Evolutionary conservation across 2,888 invertebrate species (phyloP).

Genomic region (Lasioglossum figueresi): DNA sequence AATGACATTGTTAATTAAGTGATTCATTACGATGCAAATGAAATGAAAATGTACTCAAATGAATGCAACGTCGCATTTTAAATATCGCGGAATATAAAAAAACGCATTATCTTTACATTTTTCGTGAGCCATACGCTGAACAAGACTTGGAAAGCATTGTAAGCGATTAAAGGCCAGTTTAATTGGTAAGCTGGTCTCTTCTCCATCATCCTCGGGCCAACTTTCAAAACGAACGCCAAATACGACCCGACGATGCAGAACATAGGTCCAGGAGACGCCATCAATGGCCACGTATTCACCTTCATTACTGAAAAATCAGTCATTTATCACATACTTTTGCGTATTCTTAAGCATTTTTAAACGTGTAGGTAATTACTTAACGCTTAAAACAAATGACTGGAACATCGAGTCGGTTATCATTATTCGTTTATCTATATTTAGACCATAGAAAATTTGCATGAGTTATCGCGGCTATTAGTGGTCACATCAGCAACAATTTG

Average conservation of each 20-base stretch:
- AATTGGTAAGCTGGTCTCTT: constrained; percentile 90
- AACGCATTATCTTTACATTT: constrained; percentile 79
- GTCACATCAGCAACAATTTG: background rate
- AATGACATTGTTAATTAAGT: background rate
- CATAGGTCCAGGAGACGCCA: constrained; percentile 91
- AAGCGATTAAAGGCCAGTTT: constrained; percentile 89
- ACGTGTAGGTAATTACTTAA: background rate
- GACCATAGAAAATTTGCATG: background rate
- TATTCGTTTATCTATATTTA: background rate
- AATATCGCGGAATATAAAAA: background rate
- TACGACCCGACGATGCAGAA: constrained; percentile 88
- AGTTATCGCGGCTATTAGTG: background rate
- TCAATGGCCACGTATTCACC: constrained; percentile 91
- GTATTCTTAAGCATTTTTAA: background rate
- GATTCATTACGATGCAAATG: background rate
- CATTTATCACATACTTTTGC: background rate
- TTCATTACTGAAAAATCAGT: constrained; percentile 86
- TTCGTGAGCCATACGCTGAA: constrained; percentile 91
- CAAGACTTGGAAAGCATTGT: constrained; percentile 95
- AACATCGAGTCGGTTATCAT: background rate
- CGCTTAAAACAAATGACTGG: background rate
- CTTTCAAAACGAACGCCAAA: constrained; percentile 90
- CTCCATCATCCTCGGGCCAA: constrained; percentile 91
- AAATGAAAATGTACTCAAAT: background rate
- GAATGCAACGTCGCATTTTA: background rate